Percentiles rank a stretch among this genome's conserved stretches.
Conservation (phyloP, 1,140 invertebrate species). For the Maconellicoccus hirsutus region DNA sequence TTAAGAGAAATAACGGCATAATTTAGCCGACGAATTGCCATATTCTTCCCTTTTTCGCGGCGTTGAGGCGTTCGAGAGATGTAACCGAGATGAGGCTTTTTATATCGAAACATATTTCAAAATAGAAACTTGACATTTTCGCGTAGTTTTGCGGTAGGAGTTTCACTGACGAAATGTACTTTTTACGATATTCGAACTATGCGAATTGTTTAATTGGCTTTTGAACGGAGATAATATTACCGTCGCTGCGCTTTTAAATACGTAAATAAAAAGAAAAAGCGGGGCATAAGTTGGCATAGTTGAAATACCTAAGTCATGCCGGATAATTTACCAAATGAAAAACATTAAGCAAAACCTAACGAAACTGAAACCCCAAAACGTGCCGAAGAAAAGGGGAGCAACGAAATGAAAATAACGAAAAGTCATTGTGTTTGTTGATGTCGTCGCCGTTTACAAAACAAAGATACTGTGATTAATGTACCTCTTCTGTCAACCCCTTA, state of each 20-base stretch:
- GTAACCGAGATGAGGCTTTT: neutral
- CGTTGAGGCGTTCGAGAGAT: too few relatives aligned
- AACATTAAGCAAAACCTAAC: conserved; percentile 17
- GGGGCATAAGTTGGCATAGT: conserved; percentile 14
- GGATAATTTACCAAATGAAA: conserved; percentile 20
- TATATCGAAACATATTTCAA: neutral
- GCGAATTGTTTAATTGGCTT: too few relatives aligned
- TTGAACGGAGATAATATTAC: too few relatives aligned
- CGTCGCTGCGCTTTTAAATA: neutral
- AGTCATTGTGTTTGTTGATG: conserved; percentile 22
- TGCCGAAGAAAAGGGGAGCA: neutral
- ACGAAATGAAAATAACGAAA: conserved; percentile 22
- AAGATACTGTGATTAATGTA: conserved; percentile 22
- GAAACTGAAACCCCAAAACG: neutral
- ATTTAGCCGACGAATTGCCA: neutral
- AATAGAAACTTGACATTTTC: neutral
- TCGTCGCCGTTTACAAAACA: conserved; percentile 14
- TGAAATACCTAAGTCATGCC: conserved; percentile 21
- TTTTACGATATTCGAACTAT: too few relatives aligned
- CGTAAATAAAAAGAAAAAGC: conserved; percentile 8
- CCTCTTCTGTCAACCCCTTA: conserved; percentile 18
- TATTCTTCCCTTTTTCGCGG: neutral
- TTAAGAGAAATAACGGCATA: conserved; percentile 9
- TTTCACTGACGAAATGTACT: too few relatives aligned
- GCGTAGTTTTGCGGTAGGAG: too few relatives aligned